Percentiles rank a stretch among this genome's conserved stretches.
Conservation (phyloP, 2,113 vertebrate genomes). For the Arizona elegans region DNA sequence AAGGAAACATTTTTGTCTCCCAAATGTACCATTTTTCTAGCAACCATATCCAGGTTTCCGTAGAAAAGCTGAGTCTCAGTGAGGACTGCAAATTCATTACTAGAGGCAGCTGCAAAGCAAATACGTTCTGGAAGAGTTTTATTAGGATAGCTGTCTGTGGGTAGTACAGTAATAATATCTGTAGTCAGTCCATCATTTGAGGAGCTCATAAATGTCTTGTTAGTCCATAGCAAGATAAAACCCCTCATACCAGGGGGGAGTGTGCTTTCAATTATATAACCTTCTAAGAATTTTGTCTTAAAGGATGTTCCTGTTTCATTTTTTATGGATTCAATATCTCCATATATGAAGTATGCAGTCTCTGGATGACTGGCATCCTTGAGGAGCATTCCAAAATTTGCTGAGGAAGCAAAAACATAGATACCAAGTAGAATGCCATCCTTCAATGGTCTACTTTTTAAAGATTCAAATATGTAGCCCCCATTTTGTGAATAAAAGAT, state of each 20-base stretch:
- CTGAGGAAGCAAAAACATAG: not conserved
- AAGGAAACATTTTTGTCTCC: not conserved
- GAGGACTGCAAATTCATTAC: not conserved
- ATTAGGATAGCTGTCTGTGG: not conserved
- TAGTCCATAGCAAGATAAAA: not conserved
- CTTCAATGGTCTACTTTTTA: not conserved
- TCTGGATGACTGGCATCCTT: rapidly evolving
- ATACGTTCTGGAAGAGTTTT: rapidly evolving
- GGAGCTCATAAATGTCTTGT: not conserved
- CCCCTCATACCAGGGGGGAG: not conserved
- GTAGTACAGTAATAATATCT: not conserved
- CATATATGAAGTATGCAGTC: not conserved
- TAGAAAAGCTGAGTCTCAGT: not conserved
- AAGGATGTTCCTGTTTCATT: not conserved
- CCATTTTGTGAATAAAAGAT: not conserved
- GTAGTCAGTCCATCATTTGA: not conserved
- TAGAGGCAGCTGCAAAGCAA: not conserved
- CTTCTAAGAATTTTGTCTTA: not conserved
- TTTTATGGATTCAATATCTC: rapidly evolving
- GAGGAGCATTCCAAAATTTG: not conserved
- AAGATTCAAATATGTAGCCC: rapidly evolving
- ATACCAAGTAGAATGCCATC: not conserved
- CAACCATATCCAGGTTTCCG: not conserved
- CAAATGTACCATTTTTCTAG: not conserved
- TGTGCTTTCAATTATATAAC: not conserved